phyloP scores from a whole-genome alignment of 2,113 vertebrate species.

The Cariama cristata region DNA sequence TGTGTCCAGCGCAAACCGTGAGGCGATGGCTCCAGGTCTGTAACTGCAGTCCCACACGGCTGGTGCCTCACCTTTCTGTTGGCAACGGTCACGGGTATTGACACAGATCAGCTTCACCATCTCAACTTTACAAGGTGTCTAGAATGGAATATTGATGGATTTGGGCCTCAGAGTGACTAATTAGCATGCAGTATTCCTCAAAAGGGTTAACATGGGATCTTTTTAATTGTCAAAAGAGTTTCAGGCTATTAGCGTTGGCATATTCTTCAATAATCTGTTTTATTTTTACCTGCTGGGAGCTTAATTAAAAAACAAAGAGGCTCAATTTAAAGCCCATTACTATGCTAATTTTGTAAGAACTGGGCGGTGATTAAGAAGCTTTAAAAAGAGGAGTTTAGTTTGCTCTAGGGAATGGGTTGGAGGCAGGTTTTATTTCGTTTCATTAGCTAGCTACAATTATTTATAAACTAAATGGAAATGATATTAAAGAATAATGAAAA shows the following conservation, averaged over 20 bases:
- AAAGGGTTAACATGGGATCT: conserved; percentile 82
- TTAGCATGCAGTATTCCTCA: conserved; percentile 47
- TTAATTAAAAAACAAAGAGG: conserved; percentile 99
- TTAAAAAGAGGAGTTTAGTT: conserved; percentile 89
- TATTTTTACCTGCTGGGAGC: conserved; percentile 99
- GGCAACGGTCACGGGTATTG: background rate
- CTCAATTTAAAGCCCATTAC: conserved; percentile 99
- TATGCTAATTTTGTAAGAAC: conserved; percentile 98
- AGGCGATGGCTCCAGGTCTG: background rate
- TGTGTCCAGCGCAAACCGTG: accelerated
- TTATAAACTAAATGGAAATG: conserved; percentile 91
- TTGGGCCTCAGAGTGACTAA: conserved; percentile 45
- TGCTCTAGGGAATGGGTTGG: conserved; percentile 85
- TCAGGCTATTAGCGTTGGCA: conserved; percentile 93
- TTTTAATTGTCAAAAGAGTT: conserved; percentile 88
- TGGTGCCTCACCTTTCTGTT: background rate
- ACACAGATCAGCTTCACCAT: background rate
- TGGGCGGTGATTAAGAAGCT: conserved; percentile 98
- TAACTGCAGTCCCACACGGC: accelerated
- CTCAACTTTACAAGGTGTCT: background rate
- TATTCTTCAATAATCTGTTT: conserved; percentile 98
- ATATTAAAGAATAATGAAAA: conserved; percentile 81
- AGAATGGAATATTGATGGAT: conserved; percentile 8
- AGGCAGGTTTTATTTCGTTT: conserved; percentile 91
- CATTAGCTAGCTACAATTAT: conserved; percentile 92